These are phyloP conservation scores for Ctenochaetus hawaiiensis DNA, from an alignment of 2,797 vertebrate species.

Conservation along the genomic window DNA sequence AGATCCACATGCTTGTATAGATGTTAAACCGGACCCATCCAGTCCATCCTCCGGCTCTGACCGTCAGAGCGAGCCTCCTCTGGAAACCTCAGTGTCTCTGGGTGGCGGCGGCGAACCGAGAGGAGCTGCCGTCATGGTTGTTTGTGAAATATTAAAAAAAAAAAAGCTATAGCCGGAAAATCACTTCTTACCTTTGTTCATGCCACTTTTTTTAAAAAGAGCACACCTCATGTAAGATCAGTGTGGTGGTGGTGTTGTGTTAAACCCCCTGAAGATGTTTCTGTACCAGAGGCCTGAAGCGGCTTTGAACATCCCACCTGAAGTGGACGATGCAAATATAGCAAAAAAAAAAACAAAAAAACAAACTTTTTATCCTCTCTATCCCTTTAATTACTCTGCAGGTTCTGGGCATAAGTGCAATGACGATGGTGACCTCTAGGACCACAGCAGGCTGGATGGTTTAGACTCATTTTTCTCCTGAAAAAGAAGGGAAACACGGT, in stretches of 20 bases:
- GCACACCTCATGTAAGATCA: constrained; percentile 41
- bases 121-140: constrained; percentile 18
- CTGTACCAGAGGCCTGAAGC: constrained; percentile 24
- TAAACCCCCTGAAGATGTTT: constrained; percentile 39
- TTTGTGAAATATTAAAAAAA: constrained; percentile 49
- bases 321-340: constrained; percentile 50
- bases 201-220: constrained; percentile 33
- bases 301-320: constrained; percentile 23
- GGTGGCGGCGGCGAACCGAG: constrained; percentile 26
- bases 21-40: constrained; percentile 1
- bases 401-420: constrained; percentile 75
- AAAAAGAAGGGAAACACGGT: constrained; percentile 9
- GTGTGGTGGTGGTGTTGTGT: constrained; percentile 48
- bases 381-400: constrained; percentile 74
- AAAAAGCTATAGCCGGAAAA: constrained; percentile 35
- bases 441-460: neutral
- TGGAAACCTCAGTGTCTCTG: constrained; percentile 44
- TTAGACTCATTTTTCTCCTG: constrained; percentile 12
- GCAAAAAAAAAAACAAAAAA: neutral
- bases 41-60: constrained; percentile 35
- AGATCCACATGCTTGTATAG: constrained; percentile 98
- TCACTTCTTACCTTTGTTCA: constrained; percentile 45
- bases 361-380: constrained; percentile 22
- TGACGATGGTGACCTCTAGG: constrained; percentile 46
- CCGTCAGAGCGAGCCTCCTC: constrained; percentile 38